phyloP scores from a whole-genome alignment of 2,888 invertebrate species.

The Parnassius smintheus region DNA sequence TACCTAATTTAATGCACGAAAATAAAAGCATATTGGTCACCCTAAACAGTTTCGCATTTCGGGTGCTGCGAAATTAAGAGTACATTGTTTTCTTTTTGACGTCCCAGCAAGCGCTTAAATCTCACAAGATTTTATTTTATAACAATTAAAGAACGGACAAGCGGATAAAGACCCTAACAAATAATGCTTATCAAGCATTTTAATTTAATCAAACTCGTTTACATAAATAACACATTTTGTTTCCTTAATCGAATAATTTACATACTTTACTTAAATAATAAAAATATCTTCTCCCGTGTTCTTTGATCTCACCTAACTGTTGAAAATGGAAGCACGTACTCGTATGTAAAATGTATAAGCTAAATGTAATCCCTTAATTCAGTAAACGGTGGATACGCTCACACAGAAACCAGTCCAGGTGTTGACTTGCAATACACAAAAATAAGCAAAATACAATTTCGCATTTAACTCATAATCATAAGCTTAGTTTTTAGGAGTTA shows the following conservation, averaged over 20 bases:
- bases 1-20: too few relatives aligned
- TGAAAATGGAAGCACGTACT: too few relatives aligned
- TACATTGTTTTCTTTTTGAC: constrained; percentile 53
- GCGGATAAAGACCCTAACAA: constrained; percentile 33
- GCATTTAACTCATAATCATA: too few relatives aligned
- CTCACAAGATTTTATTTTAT: constrained; percentile 48
- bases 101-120: constrained; percentile 47
- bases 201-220: constrained; percentile 33
- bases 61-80: constrained; percentile 60
- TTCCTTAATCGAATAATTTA: constrained; percentile 17
- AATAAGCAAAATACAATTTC: too few relatives aligned
- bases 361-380: too few relatives aligned
- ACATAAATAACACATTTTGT: constrained; percentile 13
- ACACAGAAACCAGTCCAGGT: too few relatives aligned
- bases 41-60: constrained; percentile 51
- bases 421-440: too few relatives aligned
- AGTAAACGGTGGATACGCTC: too few relatives aligned
- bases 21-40: constrained; percentile 43
- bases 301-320: too few relatives aligned
- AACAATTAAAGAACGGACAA: constrained; percentile 45
- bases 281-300: too few relatives aligned
- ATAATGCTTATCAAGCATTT: constrained; percentile 34
- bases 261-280: background rate
- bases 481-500: too few relatives aligned
- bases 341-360: too few relatives aligned